A percentile compares a stretch with the other conserved stretches of the same genome.
These are phyloP conservation scores for Eospalax fontanierii DNA, from an alignment of 2,797 vertebrate species.

Conservation along the genomic window DNA sequence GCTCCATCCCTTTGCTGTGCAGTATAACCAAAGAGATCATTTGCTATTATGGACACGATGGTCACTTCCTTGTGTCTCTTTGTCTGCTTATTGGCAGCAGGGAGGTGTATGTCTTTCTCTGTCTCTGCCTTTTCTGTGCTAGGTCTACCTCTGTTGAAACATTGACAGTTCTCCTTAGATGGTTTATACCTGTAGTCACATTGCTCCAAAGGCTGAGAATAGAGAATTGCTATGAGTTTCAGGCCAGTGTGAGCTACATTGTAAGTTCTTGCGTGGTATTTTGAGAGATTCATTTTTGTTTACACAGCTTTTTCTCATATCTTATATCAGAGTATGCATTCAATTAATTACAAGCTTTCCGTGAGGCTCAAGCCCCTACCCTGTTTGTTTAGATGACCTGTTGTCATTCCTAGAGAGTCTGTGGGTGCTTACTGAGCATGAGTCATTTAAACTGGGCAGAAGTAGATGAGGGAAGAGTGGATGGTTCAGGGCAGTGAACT, in stretches of 20 bases:
- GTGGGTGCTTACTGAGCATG: neutral
- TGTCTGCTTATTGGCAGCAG: neutral
- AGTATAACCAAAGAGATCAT: neutral
- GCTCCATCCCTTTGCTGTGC: neutral
- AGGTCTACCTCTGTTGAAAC: neutral
- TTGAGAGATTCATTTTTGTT: conserved; percentile 45
- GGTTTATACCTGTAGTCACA: neutral
- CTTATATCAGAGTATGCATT: conserved; percentile 21
- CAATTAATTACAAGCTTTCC: neutral
- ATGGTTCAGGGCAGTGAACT: neutral
- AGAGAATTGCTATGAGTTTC: neutral
- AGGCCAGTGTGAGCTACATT: neutral
- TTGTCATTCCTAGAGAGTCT: neutral
- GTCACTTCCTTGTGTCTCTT: neutral
- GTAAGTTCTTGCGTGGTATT: neutral
- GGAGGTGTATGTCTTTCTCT: neutral
- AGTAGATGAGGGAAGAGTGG: neutral
- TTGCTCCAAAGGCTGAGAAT: neutral
- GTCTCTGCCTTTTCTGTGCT: neutral
- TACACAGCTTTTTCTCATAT: neutral
- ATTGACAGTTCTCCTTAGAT: neutral
- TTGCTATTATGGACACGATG: neutral
- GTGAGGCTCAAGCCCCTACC: neutral
- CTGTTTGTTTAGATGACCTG: neutral
- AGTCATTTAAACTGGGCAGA: conserved; percentile 4